Percentiles rank a stretch among this genome's conserved stretches.
These are phyloP conservation scores for Lepilemur ruficaudatus DNA, from an alignment of 2,797 vertebrate species.

Conservation along the genomic window DNA sequence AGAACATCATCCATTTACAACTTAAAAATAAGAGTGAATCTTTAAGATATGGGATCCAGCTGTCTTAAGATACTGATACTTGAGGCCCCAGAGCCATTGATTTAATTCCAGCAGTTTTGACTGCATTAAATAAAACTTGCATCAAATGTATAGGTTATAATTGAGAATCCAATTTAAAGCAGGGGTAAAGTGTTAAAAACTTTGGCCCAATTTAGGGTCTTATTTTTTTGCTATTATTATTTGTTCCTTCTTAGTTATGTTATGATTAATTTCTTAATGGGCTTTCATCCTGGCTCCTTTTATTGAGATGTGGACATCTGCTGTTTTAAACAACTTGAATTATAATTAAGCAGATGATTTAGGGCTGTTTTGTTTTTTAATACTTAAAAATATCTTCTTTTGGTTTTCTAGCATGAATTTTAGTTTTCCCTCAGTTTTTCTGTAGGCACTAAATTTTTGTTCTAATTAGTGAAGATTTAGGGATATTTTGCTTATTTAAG, in stretches of 20 bases:
- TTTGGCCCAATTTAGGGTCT: neutral
- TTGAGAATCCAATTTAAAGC: conserved; percentile 11
- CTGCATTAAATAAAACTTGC: conserved; percentile 8
- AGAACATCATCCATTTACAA: neutral
- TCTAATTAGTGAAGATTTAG: neutral
- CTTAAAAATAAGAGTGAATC: conserved; percentile 41
- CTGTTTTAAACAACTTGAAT: neutral
- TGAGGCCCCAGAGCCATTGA: neutral
- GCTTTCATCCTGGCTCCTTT: neutral
- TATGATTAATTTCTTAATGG: conserved; percentile 12
- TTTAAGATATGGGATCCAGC: too few relatives aligned
- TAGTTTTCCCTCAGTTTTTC: neutral
- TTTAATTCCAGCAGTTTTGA: conserved; percentile 15
- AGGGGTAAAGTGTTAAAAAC: neutral
- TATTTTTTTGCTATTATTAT: neutral
- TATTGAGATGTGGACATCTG: neutral
- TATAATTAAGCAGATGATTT: neutral
- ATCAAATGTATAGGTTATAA: conserved; percentile 1
- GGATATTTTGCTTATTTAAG: conserved; percentile 1
- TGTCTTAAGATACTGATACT: neutral
- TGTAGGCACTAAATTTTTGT: neutral
- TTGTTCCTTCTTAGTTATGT: neutral
- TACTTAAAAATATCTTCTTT: neutral
- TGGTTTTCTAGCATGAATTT: neutral
- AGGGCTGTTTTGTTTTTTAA: neutral